These are phyloP conservation scores for Spatula clypeata DNA, from an alignment of 2,797 vertebrate genomes.

Conservation along the genomic window DNA sequence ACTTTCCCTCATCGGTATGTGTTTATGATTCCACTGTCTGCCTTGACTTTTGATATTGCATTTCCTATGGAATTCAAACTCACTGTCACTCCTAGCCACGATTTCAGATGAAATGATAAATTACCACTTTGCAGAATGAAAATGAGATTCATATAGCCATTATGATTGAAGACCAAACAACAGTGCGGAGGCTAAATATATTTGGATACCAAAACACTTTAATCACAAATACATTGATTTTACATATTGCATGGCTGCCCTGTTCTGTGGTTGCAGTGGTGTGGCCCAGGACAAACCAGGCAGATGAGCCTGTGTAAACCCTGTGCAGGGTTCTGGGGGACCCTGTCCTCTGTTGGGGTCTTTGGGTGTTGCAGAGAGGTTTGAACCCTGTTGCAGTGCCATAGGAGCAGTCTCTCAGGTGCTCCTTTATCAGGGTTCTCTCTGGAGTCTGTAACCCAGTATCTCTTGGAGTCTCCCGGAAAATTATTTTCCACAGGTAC, in stretches of 20 bases:
- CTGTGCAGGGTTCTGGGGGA: not conserved
- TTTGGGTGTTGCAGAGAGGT: not conserved
- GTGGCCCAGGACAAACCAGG: not conserved
- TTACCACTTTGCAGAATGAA: not conserved
- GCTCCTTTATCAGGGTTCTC: not conserved
- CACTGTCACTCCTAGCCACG: not conserved
- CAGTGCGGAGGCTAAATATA: not conserved
- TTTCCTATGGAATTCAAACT: not conserved
- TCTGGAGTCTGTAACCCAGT: not conserved
- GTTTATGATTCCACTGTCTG: not conserved
- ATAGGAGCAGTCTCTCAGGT: not conserved
- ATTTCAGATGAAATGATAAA: not conserved
- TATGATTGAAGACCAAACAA: not conserved
- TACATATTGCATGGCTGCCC: not conserved
- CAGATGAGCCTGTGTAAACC: not conserved
- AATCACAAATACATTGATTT: not conserved
- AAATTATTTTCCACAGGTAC: not conserved
- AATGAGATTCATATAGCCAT: not conserved
- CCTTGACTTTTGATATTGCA: not conserved
- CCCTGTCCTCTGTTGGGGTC: not conserved
- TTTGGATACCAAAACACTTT: not conserved
- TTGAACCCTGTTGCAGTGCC: not conserved
- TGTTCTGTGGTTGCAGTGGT: not conserved
- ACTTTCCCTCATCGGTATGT: not conserved
- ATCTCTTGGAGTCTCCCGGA: not conserved